phyloP scores from a whole-genome alignment of 2,113 vertebrate genomes.

The Laticauda laticaudata region DNA sequence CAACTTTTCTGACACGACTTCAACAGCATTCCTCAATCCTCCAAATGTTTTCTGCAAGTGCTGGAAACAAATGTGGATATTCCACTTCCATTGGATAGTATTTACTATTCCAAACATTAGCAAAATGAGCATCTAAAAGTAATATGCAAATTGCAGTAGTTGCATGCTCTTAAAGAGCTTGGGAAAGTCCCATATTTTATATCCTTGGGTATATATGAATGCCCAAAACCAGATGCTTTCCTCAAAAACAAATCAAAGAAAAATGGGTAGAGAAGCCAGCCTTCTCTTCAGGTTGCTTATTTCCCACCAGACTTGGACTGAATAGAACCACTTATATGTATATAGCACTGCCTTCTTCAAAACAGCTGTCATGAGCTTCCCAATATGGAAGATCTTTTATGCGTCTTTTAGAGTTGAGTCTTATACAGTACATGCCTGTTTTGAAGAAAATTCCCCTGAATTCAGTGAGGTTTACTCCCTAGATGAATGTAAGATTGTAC shows the following conservation, averaged over 20 bases:
- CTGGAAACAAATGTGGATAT: neutral
- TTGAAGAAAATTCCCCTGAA: neutral
- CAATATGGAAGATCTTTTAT: neutral
- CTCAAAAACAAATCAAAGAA: neutral
- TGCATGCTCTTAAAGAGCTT: neutral
- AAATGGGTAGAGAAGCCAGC: neutral
- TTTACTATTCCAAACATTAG: neutral
- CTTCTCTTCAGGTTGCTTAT: neutral
- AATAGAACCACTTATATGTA: neutral
- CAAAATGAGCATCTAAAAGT: neutral
- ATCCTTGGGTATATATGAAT: neutral
- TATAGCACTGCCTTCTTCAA: neutral
- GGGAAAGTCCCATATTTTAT: neutral
- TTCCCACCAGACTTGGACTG: neutral
- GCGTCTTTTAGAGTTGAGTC: neutral
- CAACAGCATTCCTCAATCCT: neutral
- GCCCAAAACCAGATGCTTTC: neutral
- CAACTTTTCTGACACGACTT: neutral
- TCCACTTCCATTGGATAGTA: neutral
- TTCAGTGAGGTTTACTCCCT: neutral
- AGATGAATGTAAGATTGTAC: neutral
- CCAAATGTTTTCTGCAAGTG: neutral
- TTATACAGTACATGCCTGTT: neutral
- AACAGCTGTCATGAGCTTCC: neutral
- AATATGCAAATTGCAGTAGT: neutral